Base-by-base conservation (phyloP, 2,113 vertebrate genomes). In the Cyprinodon tularosa region DNA sequence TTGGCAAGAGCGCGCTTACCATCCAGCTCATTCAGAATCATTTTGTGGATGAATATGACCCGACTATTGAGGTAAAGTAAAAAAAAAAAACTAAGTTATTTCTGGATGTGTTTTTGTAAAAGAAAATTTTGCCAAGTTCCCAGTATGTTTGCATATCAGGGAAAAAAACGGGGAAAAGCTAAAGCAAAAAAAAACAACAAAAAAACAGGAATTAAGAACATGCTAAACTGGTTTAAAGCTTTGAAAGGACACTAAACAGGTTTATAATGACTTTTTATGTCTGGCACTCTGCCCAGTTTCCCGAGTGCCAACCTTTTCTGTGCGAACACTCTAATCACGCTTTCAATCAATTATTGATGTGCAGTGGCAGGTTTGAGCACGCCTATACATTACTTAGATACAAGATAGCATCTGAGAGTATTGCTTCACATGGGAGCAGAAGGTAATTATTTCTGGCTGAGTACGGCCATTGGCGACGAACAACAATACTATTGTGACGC, bases 1-100 rank as follows among this genome's bases (percentile, higher is more conserved):
- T 95, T 64, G 94, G 94, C 74, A 95, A 95, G 89, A 95, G 94
- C 29, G 94, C 94, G 37, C 93, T 95, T 45, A 95, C 94, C 10
- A 95, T 95, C 77, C 94, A 95, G 68, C 94, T 95, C 86, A 95
- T 95, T 90, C 94, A 95, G 90, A 95, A 95, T 86, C 94, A 95
- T 71, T 95, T 95, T 78, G 94, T 95, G 82, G 94, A 95, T 83
- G 94, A 95, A 92, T 95, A 95, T 63, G 94, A 95, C 80, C 94
- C 94, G 6, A 95, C 94, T n/a, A 95, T 95, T 69, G 94, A 94
- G 94, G 94, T 94, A 94, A 91, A 71, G 37, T 20, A 64, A 64
- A 36, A 29, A 29, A 29, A 4, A 57, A 57, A 57, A 53, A 53
- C 48, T 1, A 53, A 57, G 50, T n/a, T 57, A 57, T 57, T n/a